These are phyloP conservation scores for Bombus huntii DNA, from an alignment of 1,140 invertebrate genomes.

Conservation along the genomic window DNA sequence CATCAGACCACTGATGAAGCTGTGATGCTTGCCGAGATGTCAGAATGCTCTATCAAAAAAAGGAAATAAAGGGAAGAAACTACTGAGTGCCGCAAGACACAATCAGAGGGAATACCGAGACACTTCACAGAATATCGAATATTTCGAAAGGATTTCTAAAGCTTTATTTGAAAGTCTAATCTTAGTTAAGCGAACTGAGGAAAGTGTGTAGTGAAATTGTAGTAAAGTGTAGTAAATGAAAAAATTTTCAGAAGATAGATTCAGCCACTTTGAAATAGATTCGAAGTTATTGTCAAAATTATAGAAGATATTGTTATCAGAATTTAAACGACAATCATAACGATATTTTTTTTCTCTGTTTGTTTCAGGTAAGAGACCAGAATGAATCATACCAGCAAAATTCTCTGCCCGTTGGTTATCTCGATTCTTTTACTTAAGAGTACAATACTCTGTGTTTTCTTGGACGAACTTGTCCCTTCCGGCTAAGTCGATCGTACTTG, in stretches of 20 bases:
- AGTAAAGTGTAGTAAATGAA: neutral
- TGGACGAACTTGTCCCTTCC: neutral
- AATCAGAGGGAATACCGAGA: neutral
- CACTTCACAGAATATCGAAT: neutral
- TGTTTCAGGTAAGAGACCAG: conserved; percentile 58
- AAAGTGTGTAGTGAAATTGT: neutral
- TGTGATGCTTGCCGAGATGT: no score
- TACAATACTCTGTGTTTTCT: neutral
- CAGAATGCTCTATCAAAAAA: neutral
- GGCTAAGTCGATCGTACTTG: conserved; percentile 32
- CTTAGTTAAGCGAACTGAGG: no score
- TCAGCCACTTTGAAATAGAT: neutral
- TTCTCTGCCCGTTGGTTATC: neutral
- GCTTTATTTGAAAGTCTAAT: no score
- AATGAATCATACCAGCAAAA: no score
- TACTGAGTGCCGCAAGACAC: neutral
- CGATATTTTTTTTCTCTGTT: neutral
- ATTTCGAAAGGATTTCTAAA: neutral
- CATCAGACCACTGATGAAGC: conserved; percentile 4
- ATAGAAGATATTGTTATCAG: neutral
- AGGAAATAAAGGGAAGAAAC: neutral
- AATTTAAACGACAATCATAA: neutral
- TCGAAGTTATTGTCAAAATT: neutral
- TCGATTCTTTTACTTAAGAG: neutral
- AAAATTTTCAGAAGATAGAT: neutral